Evolutionary conservation across 2,113 vertebrate species (phyloP), one percentile per base, ranked within the genome.

Genomic region (Steatornis caripensis): DNA sequence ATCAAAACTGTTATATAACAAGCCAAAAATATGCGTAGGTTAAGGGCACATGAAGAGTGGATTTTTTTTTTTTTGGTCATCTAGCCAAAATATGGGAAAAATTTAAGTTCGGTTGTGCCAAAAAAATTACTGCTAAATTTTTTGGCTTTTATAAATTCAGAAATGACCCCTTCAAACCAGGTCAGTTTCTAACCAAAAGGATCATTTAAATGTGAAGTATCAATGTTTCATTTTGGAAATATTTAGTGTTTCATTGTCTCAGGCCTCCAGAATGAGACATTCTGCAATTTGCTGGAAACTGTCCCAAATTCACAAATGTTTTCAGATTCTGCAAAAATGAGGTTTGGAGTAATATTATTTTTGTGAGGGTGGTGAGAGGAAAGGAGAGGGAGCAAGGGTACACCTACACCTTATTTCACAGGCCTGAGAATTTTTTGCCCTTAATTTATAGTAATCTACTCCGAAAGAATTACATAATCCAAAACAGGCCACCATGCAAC

Each of bases 211-310:
- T 41, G n/a, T 74, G 60, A 92, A 84, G 4, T 46, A 84, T 66
- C 62, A 17, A 3, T 41, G 20, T 77, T 93, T 88, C 58, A 45
- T 86, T 92, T 70, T 78, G 54, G 86, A 91, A 91, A 81, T 75
- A 84, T 84, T 92, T 91, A 81, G 51, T 46, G 34, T 71, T 84
- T 84, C 60, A 41, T 71, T 91, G 80, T 89, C 95, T 75, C 57
- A n/a, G 36, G 78, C 45, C 16, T 81, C 30, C 51, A 81, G 55
- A 81, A 87, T 45, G 43, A 86, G 37, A 69, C 64, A 43, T 81
- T 81, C 72, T 89, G 43, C 76, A 55, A 39, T 55, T 90, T 95
- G 68, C 83, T 93, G 86, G 89, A 93, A 93, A 57, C 49, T 53
- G n/a, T 77, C 71, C 91, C 83, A 84, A 81, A 84, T 87, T 71